Base-by-base conservation (phyloP, 2,888 invertebrate genomes). In the Aphodius sticticus region DNA sequence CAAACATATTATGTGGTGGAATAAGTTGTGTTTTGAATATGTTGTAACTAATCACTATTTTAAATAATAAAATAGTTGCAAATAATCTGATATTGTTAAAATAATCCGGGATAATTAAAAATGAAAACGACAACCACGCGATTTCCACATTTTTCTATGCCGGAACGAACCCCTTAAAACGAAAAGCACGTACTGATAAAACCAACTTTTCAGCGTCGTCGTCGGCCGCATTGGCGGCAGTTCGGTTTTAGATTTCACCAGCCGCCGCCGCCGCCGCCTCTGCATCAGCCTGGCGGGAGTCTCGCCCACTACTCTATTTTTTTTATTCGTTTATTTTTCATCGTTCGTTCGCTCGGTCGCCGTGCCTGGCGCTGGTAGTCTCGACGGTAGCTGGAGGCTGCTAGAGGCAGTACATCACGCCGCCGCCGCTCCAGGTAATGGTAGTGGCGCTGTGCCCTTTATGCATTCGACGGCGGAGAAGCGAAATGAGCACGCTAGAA, bases 291-390 rank as follows among this genome's bases (percentile, higher is more conserved):
- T 0, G 53, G 53, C 53, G 53, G 53, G 9, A 53, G 53, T 53
- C 53, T 53, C 53, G 53, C 53, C 53, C 53, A 53, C 53, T 53
- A 53, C 53, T 53, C 6, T 53, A 53, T 53, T 53, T 53, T 53
- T 53, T 53, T 53, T 53, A 53, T 53, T 53, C 53, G 53, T 53
- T 53, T 53, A 53, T 53, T 53, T 53, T 53, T 53, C 53, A 53
- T 53, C 53, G 53, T 53, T 53, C 53, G 53, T 53, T 53, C 53
- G 53, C 53, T 53, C 53, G 53, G 53, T 53, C 53, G 53, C 53
- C 53, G 53, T 53, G 53, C 53, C 53, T 53, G 53, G 53, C 53
- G 53, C 53, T 53, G 12, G 53, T 53, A 53, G 53, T 53, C 12
- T 53, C 53, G 7, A 38, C 38, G 38, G 38, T 38, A 38, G 38